Conservation (phyloP, 2,797 vertebrate genomes). For the Bufotes viridis region DNA sequence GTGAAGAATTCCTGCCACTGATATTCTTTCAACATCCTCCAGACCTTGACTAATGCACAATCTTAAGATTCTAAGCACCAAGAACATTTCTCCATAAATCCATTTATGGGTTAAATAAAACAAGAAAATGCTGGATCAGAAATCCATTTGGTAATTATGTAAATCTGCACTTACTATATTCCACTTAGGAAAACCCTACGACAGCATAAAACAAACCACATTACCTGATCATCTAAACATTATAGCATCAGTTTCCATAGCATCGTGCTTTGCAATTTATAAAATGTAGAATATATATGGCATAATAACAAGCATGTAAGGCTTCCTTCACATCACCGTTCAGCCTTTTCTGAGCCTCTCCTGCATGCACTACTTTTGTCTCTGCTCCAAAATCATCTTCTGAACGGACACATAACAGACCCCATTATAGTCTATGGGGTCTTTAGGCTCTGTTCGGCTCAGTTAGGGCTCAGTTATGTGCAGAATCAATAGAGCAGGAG, state of each 20-base stretch:
- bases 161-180: conserved; percentile 3
- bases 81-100: not conserved
- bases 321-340: too few species aligned
- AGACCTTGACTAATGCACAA: not conserved
- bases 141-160: conserved; percentile 17
- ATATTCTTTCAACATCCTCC: not conserved
- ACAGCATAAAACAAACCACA: conserved; percentile 6
- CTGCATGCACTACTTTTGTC: too few species aligned
- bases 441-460: too few species aligned
- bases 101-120: conserved; percentile 14
- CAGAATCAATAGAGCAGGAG: too few species aligned
- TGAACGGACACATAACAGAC: too few species aligned
- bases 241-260: not conserved
- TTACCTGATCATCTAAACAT: not conserved
- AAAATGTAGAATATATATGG: not conserved
- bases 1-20: not conserved
- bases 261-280: not conserved
- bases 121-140: not conserved
- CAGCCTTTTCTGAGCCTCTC: too few species aligned
- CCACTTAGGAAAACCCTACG: not conserved
- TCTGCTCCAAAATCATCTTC: too few species aligned
- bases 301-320: not conserved
- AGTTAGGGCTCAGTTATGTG: too few species aligned
- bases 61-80: not conserved
- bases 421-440: too few species aligned